Evolutionary conservation across 2,797 vertebrate genomes (phyloP), one percentile per base, ranked within the genome.

Genomic region (Fringilla coelebs): DNA sequence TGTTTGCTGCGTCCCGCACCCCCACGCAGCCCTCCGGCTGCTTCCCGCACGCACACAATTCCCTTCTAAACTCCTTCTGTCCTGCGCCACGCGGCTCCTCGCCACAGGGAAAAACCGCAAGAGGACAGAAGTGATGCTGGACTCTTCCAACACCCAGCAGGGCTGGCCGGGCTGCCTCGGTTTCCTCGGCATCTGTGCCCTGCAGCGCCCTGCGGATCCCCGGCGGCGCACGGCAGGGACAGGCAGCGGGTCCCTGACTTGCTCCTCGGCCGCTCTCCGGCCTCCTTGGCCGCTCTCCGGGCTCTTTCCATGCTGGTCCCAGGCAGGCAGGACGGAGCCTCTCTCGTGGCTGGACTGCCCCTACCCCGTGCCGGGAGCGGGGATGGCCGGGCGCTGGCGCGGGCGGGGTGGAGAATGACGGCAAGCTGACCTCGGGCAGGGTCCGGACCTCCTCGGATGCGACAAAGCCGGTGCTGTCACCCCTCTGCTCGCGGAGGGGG

Each of bases 351-450:
- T 4, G 52, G 29, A 46, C 58, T 78, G 75, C 68, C 61, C 46
- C 26, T 17, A 11, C 5, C 55, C 87, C 43, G 1, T 1, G 55
- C 11, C 1, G 3, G 62, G 54, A 58, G 40, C 11, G 10, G 52
- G 63, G 45, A 10, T 9, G 57, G 74, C 49, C 49, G 15, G 36
- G 7, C 3, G 15, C 58, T 11, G 76, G 61, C 15, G 3, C 13
- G 15, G 70, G 70, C 20, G 24, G 17, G 41, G 57, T 29, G 36
- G 40, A 19, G 6, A 57, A 85, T 54, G 84, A 55, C 18, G 45
- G 62, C 85, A 43, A 71, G 85, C 79, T 90, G 93, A 38, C 72
- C 88, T 57, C 8, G 10, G 70, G 79, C 82, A 67, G 52, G 72
- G 46, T 68, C 82, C 48, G 13, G 54, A 61, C 52, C 52, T 84